phyloP scores from a whole-genome alignment of 2,888 invertebrate species.

The Diadromus collaris region DNA sequence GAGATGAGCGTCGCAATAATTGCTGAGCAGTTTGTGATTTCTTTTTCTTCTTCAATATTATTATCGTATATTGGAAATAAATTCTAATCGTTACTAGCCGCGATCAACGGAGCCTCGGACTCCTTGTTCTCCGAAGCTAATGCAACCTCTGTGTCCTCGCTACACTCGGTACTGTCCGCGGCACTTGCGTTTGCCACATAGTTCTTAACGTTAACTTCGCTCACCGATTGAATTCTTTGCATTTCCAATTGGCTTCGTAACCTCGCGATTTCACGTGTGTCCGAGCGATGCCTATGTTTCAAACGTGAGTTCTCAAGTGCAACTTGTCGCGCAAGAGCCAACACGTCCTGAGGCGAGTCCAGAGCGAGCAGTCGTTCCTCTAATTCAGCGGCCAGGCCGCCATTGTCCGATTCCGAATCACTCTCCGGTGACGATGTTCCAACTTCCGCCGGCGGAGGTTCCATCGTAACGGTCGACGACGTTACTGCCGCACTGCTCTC shows the following conservation, averaged over 20 bases:
- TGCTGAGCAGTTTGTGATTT: constrained; percentile 68
- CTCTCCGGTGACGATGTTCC: constrained; percentile 70
- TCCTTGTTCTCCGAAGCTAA: constrained; percentile 68
- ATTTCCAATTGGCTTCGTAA: constrained; percentile 71
- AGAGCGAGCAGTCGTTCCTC: constrained; percentile 71
- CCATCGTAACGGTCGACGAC: constrained; percentile 75
- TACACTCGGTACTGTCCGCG: constrained; percentile 76
- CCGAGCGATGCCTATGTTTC: constrained; percentile 67
- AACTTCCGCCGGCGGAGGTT: constrained; percentile 67
- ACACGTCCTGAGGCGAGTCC: constrained; percentile 72
- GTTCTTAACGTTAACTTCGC: constrained; percentile 33
- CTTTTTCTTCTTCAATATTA: constrained; percentile 39
- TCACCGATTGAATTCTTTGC: constrained; percentile 63
- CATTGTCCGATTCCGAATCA: constrained; percentile 66
- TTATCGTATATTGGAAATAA: constrained; percentile 44
- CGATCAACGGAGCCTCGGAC: constrained; percentile 63
- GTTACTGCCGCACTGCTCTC: constrained; percentile 76
- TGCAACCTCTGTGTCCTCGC: constrained; percentile 65
- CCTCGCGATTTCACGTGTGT: constrained; percentile 73
- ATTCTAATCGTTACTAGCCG: constrained; percentile 72
- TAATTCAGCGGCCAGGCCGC: constrained; percentile 65
- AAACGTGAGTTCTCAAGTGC: constrained; percentile 64
- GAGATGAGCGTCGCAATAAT: constrained; percentile 71
- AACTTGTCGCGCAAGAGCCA: constrained; percentile 69
- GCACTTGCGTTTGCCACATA: constrained; percentile 68